Conservation (phyloP, 2,888 invertebrate species). For the Phanerotoma sp. region DNA sequence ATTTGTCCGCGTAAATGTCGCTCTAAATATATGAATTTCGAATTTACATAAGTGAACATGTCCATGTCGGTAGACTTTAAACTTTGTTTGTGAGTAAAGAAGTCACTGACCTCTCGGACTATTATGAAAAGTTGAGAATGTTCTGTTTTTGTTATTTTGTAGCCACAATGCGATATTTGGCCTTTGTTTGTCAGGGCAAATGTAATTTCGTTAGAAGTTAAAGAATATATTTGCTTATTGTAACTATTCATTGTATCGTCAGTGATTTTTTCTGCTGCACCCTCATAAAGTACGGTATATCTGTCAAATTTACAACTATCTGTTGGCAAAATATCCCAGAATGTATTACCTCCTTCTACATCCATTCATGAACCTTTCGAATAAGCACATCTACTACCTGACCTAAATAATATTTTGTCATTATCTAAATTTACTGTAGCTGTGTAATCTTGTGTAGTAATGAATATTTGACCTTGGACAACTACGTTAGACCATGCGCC, state of each 20-base stretch:
- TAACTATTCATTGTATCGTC: neutral
- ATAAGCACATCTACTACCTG: conserved; percentile 19
- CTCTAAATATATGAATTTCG: conserved; percentile 35
- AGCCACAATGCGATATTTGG: conserved; percentile 16
- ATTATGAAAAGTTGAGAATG: conserved; percentile 28
- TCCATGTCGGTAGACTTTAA: conserved; percentile 8
- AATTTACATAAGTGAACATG: conserved; percentile 27
- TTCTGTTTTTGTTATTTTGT: conserved; percentile 25
- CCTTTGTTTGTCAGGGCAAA: conserved; percentile 22
- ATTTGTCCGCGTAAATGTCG: conserved; percentile 19
- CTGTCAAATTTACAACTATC: neutral
- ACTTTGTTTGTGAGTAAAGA: neutral
- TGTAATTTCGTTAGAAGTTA: conserved; percentile 15
- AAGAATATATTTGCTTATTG: conserved; percentile 5
- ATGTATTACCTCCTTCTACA: conserved; percentile 21
- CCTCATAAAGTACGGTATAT: conserved; percentile 14
- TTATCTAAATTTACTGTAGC: conserved; percentile 15
- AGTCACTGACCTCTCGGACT: neutral
- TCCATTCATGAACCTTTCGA: conserved; percentile 15
- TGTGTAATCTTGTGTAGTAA: conserved; percentile 1
- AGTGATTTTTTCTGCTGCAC: conserved; percentile 1
- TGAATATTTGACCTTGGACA: conserved; percentile 10
- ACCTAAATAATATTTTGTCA: conserved; percentile 17
- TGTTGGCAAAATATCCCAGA: conserved; percentile 13
- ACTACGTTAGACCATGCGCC: conserved; percentile 17